phyloP scores from a whole-genome alignment of 2,113 vertebrate genomes.

The Etia nguti region DNA sequence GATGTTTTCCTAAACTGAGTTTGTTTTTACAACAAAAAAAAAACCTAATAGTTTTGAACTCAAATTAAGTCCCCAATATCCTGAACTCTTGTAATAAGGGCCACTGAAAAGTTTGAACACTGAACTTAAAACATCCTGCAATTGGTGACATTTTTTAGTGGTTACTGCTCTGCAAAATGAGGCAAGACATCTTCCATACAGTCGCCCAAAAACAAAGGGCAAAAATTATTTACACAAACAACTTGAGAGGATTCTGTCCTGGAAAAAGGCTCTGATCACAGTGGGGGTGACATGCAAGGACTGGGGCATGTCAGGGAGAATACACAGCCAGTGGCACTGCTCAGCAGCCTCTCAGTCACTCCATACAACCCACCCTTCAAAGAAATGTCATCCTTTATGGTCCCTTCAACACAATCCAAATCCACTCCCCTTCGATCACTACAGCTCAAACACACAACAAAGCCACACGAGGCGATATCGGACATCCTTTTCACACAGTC shows the following conservation, averaged over 20 bases:
- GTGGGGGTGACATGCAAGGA: conserved; percentile 66
- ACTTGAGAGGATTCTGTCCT: conserved; percentile 12
- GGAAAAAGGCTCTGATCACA: conserved; percentile 67
- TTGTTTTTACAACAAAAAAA: not conserved
- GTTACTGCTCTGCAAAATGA: not conserved
- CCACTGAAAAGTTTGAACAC: not conserved
- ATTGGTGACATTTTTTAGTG: not conserved
- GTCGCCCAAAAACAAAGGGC: not conserved
- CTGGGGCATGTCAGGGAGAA: conserved; percentile 60
- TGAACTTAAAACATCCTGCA: not conserved
- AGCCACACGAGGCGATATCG: conserved; percentile 65
- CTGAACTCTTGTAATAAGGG: not conserved
- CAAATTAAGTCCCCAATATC: not conserved
- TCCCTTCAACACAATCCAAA: conserved; percentile 65
- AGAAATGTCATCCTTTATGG: conserved; percentile 78
- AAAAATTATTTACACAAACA: conserved; percentile 36
- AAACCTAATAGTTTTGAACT: not conserved
- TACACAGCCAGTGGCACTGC: conserved; percentile 65
- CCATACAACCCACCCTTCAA: conserved; percentile 73
- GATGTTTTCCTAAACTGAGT: not conserved
- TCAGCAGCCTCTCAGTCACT: conserved; percentile 63
- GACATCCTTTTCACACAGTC: conserved; percentile 59
- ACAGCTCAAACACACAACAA: conserved; percentile 70
- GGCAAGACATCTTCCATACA: not conserved
- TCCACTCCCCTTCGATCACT: conserved; percentile 65